phyloP scores from a whole-genome alignment of 1,140 invertebrate species.

The Teleopsis dalmanni region DNA sequence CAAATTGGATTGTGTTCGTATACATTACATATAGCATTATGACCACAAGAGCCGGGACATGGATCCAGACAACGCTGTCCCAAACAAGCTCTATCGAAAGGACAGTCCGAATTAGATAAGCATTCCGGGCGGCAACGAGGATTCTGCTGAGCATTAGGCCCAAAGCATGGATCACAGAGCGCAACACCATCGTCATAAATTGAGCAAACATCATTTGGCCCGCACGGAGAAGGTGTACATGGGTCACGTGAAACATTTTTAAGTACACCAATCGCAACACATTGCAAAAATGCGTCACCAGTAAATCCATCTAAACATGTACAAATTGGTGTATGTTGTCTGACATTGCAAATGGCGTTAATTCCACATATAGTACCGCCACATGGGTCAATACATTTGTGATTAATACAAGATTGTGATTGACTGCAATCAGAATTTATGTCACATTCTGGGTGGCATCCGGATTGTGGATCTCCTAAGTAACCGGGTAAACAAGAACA shows the following conservation, averaged over 20 bases:
- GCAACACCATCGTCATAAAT: conserved; percentile 63
- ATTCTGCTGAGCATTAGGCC: conserved; percentile 57
- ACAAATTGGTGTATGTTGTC: conserved; percentile 69
- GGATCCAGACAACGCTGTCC: conserved; percentile 69
- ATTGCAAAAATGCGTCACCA: conserved; percentile 73
- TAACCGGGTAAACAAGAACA: conserved; percentile 69
- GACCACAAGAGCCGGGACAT: conserved; percentile 73
- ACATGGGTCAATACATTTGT: conserved; percentile 72
- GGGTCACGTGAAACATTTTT: conserved; percentile 56
- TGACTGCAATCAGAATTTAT: conserved; percentile 68
- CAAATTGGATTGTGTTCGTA: conserved; percentile 72
- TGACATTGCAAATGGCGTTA: conserved; percentile 65
- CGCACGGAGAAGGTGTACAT: conserved; percentile 70
- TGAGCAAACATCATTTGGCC: conserved; percentile 64
- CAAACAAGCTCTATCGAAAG: conserved; percentile 68
- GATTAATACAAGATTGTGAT: conserved; percentile 68
- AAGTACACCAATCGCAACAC: conserved; percentile 52
- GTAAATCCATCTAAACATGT: conserved; percentile 65
- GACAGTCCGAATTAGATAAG: conserved; percentile 67
- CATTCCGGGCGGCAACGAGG: conserved; percentile 70
- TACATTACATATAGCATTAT: conserved; percentile 65
- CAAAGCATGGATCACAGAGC: conserved; percentile 69
- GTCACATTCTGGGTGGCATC: conserved; percentile 68
- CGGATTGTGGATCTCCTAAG: conserved; percentile 61
- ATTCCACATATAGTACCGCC: conserved; percentile 63